Conservation (phyloP, 2,888 invertebrate species). For the Galerucella nymphaeae region DNA sequence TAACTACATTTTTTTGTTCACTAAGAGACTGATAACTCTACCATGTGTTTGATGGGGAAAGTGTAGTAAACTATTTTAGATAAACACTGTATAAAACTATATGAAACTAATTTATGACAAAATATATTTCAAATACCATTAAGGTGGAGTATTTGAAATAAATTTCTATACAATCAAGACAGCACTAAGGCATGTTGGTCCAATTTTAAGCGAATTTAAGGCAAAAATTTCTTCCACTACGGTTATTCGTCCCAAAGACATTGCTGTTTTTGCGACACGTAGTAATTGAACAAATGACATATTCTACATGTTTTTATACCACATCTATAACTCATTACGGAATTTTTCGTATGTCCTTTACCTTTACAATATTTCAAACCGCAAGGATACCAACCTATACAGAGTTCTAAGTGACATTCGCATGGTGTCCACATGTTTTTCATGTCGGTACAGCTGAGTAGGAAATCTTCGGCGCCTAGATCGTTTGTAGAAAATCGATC, state of each 20-base stretch:
- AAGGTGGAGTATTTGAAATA: not conserved
- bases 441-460: slow-evolving; percentile 73
- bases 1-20: not conserved
- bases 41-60: not conserved
- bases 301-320: slow-evolving; percentile 95
- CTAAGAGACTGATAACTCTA: too few relatives aligned
- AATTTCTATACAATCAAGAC: slow-evolving; percentile 33
- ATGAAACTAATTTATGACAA: not conserved
- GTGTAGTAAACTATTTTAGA: not conserved
- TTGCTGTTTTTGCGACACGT: slow-evolving; percentile 83
- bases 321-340: slow-evolving; percentile 81
- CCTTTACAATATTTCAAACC: slow-evolving; percentile 92
- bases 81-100: not conserved
- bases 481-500: slow-evolving; percentile 53
- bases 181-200: slow-evolving; percentile 63
- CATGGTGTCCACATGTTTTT: slow-evolving; percentile 80
- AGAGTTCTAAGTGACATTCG: slow-evolving; percentile 86
- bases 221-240: slow-evolving; percentile 47
- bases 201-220: slow-evolving; percentile 56
- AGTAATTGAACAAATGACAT: slow-evolving; percentile 89
- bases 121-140: not conserved
- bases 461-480: slow-evolving; percentile 51
- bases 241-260: slow-evolving; percentile 80
- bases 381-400: slow-evolving; percentile 96
- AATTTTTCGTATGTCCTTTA: slow-evolving; percentile 68